These are phyloP conservation scores for Hetaerina titia DNA, from an alignment of 2,888 invertebrate genomes.

Conservation along the genomic window DNA sequence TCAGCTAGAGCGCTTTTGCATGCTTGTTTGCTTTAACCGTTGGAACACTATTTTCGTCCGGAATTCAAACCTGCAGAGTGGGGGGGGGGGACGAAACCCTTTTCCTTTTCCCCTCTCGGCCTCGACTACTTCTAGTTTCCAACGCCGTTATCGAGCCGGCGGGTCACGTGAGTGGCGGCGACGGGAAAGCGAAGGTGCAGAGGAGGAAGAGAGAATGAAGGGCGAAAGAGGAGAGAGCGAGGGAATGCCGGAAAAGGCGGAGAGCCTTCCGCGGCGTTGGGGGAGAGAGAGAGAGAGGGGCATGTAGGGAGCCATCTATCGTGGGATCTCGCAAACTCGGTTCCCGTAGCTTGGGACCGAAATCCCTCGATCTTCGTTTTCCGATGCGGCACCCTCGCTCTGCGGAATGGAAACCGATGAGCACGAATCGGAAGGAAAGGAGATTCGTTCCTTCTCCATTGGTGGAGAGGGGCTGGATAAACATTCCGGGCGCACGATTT, in stretches of 20 bases:
- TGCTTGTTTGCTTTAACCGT: constrained; percentile 1
- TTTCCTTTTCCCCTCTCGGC: background rate
- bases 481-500: too few relatives aligned
- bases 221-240: background rate
- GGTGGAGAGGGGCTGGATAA: too few relatives aligned
- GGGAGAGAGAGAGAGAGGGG: background rate
- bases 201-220: background rate
- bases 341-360: background rate
- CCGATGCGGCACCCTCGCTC: background rate
- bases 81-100: background rate
- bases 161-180: background rate
- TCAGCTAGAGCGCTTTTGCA: background rate
- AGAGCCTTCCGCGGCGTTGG: background rate
- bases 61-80: background rate
- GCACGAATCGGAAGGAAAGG: background rate
- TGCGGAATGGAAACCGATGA: constrained; percentile 15
- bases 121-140: too few relatives aligned
- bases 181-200: background rate
- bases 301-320: background rate
- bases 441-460: too few relatives aligned
- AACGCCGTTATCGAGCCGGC: background rate
- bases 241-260: background rate
- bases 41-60: background rate
- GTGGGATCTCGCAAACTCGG: background rate
- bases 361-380: background rate